A percentile compares a stretch with the other conserved stretches of the same genome.
These are phyloP conservation scores for Disparrhopalites patrizii DNA, from an alignment of 2,888 invertebrate genomes.

Conservation along the genomic window DNA sequence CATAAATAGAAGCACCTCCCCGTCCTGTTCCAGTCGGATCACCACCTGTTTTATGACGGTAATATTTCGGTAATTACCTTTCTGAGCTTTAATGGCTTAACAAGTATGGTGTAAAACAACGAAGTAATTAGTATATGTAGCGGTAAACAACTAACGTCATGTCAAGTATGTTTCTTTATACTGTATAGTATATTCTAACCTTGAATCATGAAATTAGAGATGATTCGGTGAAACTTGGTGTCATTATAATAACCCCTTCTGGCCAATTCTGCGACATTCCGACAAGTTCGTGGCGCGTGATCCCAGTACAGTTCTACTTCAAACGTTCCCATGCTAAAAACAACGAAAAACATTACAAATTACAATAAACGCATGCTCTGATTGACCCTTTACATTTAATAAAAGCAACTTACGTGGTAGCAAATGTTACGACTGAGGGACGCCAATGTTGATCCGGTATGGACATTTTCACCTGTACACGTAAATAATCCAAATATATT, in stretches of 20 bases:
- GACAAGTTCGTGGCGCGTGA: constrained; percentile 94
- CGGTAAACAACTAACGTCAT: background rate
- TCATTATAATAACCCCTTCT: constrained; percentile 93
- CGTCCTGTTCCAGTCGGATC: constrained; percentile 93
- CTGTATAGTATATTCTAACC: no score
- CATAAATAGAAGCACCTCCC: constrained; percentile 96
- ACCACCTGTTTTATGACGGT: constrained; percentile 66
- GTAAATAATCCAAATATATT: no score
- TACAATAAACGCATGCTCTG: no score
- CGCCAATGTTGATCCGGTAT: constrained; percentile 88
- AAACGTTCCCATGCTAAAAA: constrained; percentile 83
- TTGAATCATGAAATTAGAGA: constrained; percentile 89
- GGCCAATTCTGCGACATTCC: constrained; percentile 93
- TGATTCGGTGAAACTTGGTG: constrained; percentile 93
- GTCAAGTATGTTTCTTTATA: constrained; percentile 34
- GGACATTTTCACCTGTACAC: no score
- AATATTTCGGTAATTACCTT: constrained; percentile 11
- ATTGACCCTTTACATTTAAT: no score
- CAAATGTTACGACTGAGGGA: constrained; percentile 73
- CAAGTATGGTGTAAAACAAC: no score
- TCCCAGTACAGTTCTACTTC: constrained; percentile 96
- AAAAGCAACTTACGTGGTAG: constrained; percentile 65
- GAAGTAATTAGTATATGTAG: no score
- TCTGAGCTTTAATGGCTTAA: background rate
- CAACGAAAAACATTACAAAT: constrained; percentile 30